Percentiles rank a stretch among this genome's conserved stretches.
Conservation (phyloP, 2,888 invertebrate species). For the Netelia inedita region DNA sequence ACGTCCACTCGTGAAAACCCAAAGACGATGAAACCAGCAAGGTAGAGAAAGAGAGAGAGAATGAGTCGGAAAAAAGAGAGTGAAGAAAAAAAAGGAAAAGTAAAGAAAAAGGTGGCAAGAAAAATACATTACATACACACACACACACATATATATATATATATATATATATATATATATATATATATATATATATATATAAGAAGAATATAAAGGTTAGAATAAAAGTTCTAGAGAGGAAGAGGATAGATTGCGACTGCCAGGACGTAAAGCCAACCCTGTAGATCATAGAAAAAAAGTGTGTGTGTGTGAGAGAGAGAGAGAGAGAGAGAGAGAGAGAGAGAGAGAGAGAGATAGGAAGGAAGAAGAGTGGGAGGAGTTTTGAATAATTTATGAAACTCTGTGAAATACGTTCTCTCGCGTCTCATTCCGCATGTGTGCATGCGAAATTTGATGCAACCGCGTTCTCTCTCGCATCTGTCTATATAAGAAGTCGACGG, state of each 20-base stretch:
- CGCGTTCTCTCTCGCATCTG: conserved; percentile 19
- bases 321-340: conserved; percentile 1
- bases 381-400: conserved; percentile 79
- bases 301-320: too few species aligned
- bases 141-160: background rate
- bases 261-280: conserved; percentile 72
- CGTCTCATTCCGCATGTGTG: conserved; percentile 25
- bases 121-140: conserved; percentile 44
- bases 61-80: conserved; percentile 4
- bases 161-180: conserved; percentile 2
- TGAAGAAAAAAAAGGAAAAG: conserved; percentile 20
- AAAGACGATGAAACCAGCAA: conserved; percentile 27
- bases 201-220: conserved; percentile 26
- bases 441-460: conserved; percentile 57
- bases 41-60: conserved; percentile 50
- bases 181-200: background rate
- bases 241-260: conserved; percentile 75
- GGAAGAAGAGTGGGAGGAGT: conserved; percentile 62
- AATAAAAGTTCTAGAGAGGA: conserved; percentile 50
- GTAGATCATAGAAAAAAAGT: conserved; percentile 75
- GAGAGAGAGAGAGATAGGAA: conserved; percentile 56
- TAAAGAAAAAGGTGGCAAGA: conserved; percentile 44
- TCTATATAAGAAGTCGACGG: background rate
- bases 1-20: conserved; percentile 20
- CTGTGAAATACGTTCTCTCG: conserved; percentile 62